phyloP scores from a whole-genome alignment of 1,140 invertebrate species.

The Heliconius himera region DNA sequence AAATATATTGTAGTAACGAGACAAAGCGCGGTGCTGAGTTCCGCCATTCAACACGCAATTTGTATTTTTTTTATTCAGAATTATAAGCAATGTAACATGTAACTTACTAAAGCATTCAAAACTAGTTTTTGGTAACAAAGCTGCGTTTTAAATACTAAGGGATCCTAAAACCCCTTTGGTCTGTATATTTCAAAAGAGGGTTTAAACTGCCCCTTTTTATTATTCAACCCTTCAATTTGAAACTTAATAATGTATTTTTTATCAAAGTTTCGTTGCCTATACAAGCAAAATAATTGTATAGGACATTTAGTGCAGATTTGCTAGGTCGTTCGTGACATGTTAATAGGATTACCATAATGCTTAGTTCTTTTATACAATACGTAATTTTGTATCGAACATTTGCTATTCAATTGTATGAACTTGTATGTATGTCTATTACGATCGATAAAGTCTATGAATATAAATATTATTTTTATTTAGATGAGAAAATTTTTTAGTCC shows the following conservation, averaged over 20 bases:
- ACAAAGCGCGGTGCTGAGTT: too few relatives aligned
- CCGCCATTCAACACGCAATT: too few relatives aligned
- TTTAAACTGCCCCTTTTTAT: background rate
- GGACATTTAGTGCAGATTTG: background rate
- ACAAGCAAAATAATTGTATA: too few relatives aligned
- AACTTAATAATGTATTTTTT: background rate
- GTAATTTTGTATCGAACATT: slow-evolving; percentile 4
- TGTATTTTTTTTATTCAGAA: too few relatives aligned
- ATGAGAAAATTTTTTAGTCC: too few relatives aligned
- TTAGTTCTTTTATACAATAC: slow-evolving; percentile 6
- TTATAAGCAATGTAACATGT: too few relatives aligned
- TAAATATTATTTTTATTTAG: too few relatives aligned
- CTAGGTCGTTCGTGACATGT: background rate
- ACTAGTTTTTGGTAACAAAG: background rate
- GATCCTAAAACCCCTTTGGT: background rate
- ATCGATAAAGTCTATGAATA: too few relatives aligned
- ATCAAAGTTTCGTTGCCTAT: background rate
- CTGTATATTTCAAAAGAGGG: background rate
- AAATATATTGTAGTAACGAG: too few relatives aligned
- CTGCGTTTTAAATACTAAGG: background rate
- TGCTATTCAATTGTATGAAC: too few relatives aligned
- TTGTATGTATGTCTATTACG: too few relatives aligned
- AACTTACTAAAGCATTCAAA: too few relatives aligned
- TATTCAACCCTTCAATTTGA: background rate
- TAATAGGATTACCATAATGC: background rate